Evolutionary conservation across 2,113 vertebrate species (phyloP).

Genomic region (Syrrhaptes paradoxus): DNA sequence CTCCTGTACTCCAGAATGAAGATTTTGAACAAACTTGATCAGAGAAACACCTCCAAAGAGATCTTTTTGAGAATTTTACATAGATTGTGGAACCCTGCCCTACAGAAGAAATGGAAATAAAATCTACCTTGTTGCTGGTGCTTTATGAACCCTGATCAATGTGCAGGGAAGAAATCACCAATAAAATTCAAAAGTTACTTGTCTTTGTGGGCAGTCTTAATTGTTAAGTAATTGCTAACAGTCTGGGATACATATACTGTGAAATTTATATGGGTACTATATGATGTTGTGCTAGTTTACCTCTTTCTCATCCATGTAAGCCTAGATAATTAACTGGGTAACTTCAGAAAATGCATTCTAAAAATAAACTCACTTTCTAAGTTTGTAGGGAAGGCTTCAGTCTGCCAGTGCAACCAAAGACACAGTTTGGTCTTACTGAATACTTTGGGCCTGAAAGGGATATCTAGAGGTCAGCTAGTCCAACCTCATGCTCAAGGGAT

Average conservation of each 20-base stretch:
- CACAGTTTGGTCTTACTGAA: not conserved
- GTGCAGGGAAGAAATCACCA: not conserved
- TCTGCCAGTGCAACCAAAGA: not conserved
- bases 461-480: not conserved
- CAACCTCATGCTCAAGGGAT: not conserved
- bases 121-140: not conserved
- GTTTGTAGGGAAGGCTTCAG: not conserved
- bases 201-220: not conserved
- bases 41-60: not conserved
- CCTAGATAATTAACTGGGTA: not conserved
- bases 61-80: not conserved
- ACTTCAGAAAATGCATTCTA: not conserved
- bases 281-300: not conserved
- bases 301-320: not conserved
- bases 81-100: not conserved
- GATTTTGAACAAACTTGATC: not conserved
- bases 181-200: not conserved
- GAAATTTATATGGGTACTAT: not conserved
- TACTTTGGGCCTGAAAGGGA: not conserved
- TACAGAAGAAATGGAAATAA: not conserved
- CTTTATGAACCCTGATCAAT: not conserved
- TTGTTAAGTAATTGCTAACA: not conserved
- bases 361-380: not conserved
- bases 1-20: not conserved
- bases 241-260: not conserved